These are phyloP conservation scores for Porites lobata DNA, from an alignment of 92 coral and sea anemone species.

Conservation along the genomic window DNA sequence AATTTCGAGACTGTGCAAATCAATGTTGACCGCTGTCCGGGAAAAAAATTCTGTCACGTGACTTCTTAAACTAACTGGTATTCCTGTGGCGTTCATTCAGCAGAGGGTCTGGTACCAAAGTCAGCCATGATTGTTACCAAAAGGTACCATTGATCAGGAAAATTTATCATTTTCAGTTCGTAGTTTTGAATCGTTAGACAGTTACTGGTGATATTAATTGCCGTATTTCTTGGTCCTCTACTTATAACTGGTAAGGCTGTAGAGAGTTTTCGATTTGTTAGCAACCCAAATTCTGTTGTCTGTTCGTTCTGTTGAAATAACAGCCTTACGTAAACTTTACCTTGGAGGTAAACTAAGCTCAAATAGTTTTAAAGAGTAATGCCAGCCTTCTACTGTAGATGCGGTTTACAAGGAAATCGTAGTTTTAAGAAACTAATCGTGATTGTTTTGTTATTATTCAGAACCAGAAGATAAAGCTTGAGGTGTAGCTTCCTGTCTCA, in stretches of 20 bases:
- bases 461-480: not conserved
- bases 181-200: not conserved
- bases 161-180: not conserved
- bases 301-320: not conserved
- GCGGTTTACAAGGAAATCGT: not conserved
- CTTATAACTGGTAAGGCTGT: not conserved
- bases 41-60: too few relatives aligned
- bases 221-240: not conserved
- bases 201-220: not conserved
- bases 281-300: not conserved
- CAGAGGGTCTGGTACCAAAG: constrained; percentile 8
- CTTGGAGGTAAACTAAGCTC: not conserved
- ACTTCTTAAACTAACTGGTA: not conserved
- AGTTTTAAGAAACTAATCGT: not conserved
- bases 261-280: not conserved
- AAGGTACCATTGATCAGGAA: not conserved
- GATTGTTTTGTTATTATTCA: not conserved
- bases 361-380: not conserved
- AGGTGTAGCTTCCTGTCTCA: not conserved
- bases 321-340: not conserved
- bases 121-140: constrained; percentile 34
- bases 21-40: constrained; percentile 1
- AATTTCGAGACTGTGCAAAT: not conserved
- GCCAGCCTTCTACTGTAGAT: not conserved
- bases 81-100: not conserved